Conservation (phyloP, 2,797 vertebrate genomes). For the Apogon talboti region DNA sequence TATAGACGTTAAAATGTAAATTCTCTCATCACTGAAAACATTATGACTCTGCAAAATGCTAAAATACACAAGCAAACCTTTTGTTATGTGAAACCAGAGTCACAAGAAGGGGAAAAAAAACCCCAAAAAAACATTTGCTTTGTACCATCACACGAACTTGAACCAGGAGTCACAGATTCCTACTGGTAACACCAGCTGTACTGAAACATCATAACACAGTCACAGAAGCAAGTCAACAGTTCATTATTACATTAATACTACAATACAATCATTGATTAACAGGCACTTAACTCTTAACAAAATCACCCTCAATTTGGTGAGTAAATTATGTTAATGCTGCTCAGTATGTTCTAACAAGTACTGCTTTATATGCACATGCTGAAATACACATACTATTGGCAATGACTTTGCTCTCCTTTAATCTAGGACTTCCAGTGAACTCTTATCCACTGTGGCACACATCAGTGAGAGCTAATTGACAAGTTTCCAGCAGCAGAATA, state of each 20-base stretch:
- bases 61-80: constrained; percentile 58
- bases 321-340: constrained; percentile 7
- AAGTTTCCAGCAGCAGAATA: constrained; percentile 8
- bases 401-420: constrained; percentile 17
- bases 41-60: constrained; percentile 64
- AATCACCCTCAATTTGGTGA: not conserved
- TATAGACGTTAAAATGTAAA: constrained; percentile 20
- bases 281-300: not conserved
- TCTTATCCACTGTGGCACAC: constrained; percentile 12
- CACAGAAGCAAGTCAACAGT: not conserved
- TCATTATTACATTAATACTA: too few species aligned
- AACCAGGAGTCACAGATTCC: constrained; percentile 24
- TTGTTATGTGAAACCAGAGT: constrained; percentile 56
- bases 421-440: constrained; percentile 25
- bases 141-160: constrained; percentile 16
- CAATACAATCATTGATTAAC: too few species aligned
- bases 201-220: not conserved
- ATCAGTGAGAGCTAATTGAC: not conserved
- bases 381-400: constrained; percentile 15
- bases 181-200: constrained; percentile 13
- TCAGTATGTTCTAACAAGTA: constrained; percentile 1
- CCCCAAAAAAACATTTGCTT: constrained; percentile 18
- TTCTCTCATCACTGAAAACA: constrained; percentile 41
- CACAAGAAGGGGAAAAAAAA: constrained; percentile 55
- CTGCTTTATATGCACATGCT: constrained; percentile 3